Base-by-base conservation (phyloP, 2,113 vertebrate genomes). In the Nycticryphes semicollaris region DNA sequence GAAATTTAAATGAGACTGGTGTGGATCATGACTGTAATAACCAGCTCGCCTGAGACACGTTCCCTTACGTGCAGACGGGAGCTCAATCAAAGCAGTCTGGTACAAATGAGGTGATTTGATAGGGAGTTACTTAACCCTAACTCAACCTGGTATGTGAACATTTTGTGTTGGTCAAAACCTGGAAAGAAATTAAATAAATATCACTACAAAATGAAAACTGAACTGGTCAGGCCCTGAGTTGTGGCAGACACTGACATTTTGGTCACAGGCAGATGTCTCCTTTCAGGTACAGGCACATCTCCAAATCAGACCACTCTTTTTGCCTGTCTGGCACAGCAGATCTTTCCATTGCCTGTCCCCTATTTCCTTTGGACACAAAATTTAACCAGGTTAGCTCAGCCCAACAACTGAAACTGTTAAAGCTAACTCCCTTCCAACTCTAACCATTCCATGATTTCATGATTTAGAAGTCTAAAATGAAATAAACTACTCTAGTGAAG, bases 21-120 rank as follows among this genome's bases (percentile, higher is more conserved):
- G 87, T 96, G 94, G 93, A 88, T 96, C 96, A 96, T 86, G 93
- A 81, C 79, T 84, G 83, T 37, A 96, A 96, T 96, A 96, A 96
- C 68, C 68, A 75, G 50, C 80, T 96, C 92, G 94, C 90, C 93
- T 83, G 76, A 85, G 72, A 68, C 90, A 95, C 7, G 82, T 87
- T 93, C 94, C 83, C 83, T 74, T 10, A 2, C 10, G 39, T 20
- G 64, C 10, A 84, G 85, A 80, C 88, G 88, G 75, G 56, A 95
- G n/a, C 56, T 96, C 82, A 83, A 83, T 95, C 96, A 94, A 83
- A 94, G 85, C 72, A 88, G 78, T 7, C 74, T 70, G 37, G 21
- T 86, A 86, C n/a, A 90, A 92, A 96, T 18, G 41, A 74, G 51
- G 59, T 51, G 63, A 80, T 83, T 93, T 86, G 63, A 84, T 30